Conservation (phyloP, 2,113 vertebrate species). For the Gallinago undulata region DNA sequence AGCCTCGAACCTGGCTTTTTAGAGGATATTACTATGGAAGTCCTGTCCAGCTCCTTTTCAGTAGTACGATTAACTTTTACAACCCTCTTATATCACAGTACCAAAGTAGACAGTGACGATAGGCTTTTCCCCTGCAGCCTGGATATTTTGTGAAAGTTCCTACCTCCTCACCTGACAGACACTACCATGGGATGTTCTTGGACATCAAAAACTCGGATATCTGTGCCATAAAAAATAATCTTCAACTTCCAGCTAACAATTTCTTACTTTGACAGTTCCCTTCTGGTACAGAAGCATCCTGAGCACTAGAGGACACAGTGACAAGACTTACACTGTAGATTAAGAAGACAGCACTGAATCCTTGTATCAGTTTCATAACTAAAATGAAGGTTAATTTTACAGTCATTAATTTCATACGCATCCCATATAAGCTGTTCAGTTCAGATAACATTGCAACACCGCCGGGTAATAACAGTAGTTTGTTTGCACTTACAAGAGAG, state of each 20-base stretch:
- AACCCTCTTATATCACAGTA: background rate
- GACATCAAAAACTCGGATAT: background rate
- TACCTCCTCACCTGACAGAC: background rate
- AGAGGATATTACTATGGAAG: background rate
- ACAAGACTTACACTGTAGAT: background rate
- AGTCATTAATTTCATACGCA: background rate
- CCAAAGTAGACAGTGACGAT: background rate
- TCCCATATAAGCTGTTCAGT: background rate
- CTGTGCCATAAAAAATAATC: background rate
- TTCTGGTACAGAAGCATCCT: background rate
- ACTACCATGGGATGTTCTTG: background rate
- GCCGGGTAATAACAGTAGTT: background rate
- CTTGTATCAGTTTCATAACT: background rate
- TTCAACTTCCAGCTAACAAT: background rate
- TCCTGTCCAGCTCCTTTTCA: background rate
- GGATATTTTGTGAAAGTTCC: background rate
- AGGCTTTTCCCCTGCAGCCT: background rate
- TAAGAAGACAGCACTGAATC: background rate
- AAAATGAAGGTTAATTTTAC: background rate
- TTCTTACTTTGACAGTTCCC: background rate
- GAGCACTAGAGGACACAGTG: background rate
- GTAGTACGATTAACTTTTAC: background rate
- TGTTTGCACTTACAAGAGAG: background rate
- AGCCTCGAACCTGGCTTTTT: background rate
- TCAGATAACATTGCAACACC: background rate